Conservation (phyloP, 2,113 vertebrate genomes). For the Chroicocephalus ridibundus region DNA sequence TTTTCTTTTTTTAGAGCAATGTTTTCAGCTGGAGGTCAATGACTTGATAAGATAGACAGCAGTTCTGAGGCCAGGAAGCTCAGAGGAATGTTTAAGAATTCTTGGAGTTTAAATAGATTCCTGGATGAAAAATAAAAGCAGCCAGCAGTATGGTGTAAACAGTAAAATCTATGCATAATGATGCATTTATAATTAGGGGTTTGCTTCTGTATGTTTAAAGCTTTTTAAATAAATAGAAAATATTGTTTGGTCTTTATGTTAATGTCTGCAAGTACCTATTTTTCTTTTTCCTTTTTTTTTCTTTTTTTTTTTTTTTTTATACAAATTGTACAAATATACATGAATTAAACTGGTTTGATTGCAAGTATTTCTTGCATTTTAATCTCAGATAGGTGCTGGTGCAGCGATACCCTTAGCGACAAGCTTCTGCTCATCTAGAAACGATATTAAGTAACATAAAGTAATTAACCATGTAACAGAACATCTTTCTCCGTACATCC, state of each 20-base stretch:
- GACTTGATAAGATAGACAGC: conserved; percentile 62
- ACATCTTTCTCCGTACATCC: neutral
- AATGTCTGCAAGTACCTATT: conserved; percentile 61
- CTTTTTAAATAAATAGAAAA: conserved; percentile 71
- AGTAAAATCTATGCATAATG: conserved; percentile 49
- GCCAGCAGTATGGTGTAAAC: conserved; percentile 53
- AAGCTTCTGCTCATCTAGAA: neutral
- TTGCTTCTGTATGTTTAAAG: conserved; percentile 66
- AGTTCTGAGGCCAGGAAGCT: conserved; percentile 53
- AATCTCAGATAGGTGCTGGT: conserved; percentile 33
- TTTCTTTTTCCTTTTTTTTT: neutral
- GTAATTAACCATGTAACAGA: accelerated
- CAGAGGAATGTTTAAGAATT: conserved; percentile 51
- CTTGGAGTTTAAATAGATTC: conserved; percentile 51
- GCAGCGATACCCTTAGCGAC: neutral
- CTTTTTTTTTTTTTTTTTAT: conserved; percentile 8
- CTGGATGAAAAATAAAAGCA: conserved; percentile 56
- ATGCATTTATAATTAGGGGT: conserved; percentile 60
- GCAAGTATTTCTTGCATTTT: conserved; percentile 58
- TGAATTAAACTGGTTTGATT: conserved; percentile 70
- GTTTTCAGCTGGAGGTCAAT: conserved; percentile 68
- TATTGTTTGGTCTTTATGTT: conserved; percentile 70
- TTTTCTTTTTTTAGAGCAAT: conserved; percentile 60
- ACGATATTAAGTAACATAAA: neutral
- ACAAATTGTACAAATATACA: conserved; percentile 52